These are phyloP conservation scores for Gobiocypris rarus DNA, from an alignment of 2,113 vertebrate genomes.

Conservation along the genomic window DNA sequence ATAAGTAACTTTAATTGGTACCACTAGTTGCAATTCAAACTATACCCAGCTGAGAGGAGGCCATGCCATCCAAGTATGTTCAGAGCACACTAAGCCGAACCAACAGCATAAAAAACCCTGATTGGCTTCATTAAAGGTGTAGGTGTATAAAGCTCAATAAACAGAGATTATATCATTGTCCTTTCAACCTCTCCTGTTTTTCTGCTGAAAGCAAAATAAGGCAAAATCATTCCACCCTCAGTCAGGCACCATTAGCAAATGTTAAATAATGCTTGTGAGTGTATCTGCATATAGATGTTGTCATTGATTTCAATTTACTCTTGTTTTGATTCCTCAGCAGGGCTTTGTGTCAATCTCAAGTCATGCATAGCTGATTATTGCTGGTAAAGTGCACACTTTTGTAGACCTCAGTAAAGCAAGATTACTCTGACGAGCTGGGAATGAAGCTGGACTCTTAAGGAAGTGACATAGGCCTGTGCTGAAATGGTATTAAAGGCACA, in stretches of 20 bases:
- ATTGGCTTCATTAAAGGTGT: slow-evolving; percentile 50
- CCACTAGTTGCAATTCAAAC: neutral
- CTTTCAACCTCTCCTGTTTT: slow-evolving; percentile 51
- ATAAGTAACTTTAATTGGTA: neutral
- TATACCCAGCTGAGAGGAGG: slow-evolving; percentile 18
- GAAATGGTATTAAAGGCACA: too few relatives aligned
- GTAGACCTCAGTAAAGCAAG: slow-evolving; percentile 3
- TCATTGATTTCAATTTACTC: slow-evolving; percentile 42
- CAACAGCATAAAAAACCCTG: slow-evolving; percentile 12
- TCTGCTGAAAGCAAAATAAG: slow-evolving; percentile 35
- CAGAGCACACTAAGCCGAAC: neutral
- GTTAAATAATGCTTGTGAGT: slow-evolving; percentile 43
- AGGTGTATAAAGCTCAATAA: slow-evolving; percentile 50
- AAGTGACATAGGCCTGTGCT: neutral
- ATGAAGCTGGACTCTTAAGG: neutral
- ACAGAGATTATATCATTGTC: slow-evolving; percentile 56
- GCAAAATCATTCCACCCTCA: slow-evolving; percentile 45
- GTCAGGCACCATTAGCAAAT: slow-evolving; percentile 49
- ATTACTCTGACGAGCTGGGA: neutral
- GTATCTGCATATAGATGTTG: slow-evolving; percentile 47
- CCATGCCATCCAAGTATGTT: neutral
- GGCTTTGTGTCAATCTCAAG: slow-evolving; percentile 14
- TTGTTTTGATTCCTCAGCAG: slow-evolving; percentile 15
- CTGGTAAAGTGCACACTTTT: slow-evolving; percentile 17
- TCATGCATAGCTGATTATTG: slow-evolving; percentile 7